These are phyloP conservation scores for Epirrhoe tristata DNA, from an alignment of 2,888 invertebrate species.

Conservation along the genomic window DNA sequence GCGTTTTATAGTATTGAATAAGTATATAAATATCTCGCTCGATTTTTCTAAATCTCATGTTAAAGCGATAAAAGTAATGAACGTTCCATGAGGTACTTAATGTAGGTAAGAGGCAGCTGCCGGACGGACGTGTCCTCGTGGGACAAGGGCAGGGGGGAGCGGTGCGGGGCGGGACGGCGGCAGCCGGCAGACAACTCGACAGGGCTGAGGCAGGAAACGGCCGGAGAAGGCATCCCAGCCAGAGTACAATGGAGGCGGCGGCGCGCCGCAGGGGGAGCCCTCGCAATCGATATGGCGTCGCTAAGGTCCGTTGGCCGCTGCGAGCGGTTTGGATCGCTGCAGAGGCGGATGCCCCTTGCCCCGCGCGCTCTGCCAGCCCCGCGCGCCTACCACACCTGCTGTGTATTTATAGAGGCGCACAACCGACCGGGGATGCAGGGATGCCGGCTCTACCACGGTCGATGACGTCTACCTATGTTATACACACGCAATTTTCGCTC, in stretches of 20 bases:
- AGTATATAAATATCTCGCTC: neutral
- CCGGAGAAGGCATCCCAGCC: conserved; percentile 82
- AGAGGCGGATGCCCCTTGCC: conserved; percentile 80
- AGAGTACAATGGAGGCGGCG: conserved; percentile 81
- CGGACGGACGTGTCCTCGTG: conserved; percentile 71
- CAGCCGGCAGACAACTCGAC: conserved; percentile 68
- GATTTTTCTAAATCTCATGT: conserved; percentile 20
- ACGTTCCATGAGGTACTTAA: conserved; percentile 53
- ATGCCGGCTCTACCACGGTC: conserved; percentile 72
- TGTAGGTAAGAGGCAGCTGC: conserved; percentile 68
- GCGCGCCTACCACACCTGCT: conserved; percentile 79
- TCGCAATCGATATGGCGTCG: conserved; percentile 86
- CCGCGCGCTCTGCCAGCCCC: conserved; percentile 65
- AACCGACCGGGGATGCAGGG: conserved; percentile 80
- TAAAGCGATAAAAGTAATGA: conserved; percentile 38
- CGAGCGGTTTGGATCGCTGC: conserved; percentile 81
- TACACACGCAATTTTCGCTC: conserved; percentile 57
- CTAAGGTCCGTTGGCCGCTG: conserved; percentile 85
- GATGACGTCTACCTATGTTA: conserved; percentile 62
- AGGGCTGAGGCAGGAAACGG: conserved; percentile 78
- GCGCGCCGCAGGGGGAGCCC: conserved; percentile 85
- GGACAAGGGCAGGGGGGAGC: conserved; percentile 52
- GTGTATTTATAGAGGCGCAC: conserved; percentile 83
- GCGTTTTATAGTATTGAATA: neutral
- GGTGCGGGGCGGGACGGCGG: conserved; percentile 54